These are phyloP conservation scores for Cossypha polioptera DNA, from an alignment of 2,797 vertebrate species.

Conservation along the genomic window DNA sequence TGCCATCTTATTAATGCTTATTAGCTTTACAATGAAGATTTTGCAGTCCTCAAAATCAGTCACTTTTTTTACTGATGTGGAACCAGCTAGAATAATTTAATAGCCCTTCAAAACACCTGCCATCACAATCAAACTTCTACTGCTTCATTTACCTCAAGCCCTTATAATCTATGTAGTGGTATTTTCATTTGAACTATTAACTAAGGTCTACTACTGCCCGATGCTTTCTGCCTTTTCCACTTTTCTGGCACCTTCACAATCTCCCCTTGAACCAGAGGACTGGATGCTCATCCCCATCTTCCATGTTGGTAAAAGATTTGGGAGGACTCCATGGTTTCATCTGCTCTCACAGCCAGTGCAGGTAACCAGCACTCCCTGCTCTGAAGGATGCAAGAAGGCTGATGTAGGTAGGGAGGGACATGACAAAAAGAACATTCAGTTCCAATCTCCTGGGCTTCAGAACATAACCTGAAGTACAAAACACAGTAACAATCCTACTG, in stretches of 20 bases:
- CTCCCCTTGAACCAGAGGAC: background rate
- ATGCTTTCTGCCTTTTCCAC: background rate
- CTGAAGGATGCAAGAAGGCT: background rate
- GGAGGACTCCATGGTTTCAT: background rate
- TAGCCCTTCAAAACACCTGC: background rate
- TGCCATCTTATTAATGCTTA: background rate
- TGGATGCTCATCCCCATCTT: background rate
- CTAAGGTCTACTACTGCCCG: background rate
- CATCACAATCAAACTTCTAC: background rate
- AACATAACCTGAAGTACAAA: background rate
- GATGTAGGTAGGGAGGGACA: background rate
- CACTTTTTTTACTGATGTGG: background rate
- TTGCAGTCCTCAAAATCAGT: background rate
- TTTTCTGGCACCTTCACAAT: background rate
- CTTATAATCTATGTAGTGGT: background rate
- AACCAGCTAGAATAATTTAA: background rate
- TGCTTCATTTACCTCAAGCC: background rate
- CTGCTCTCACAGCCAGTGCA: background rate
- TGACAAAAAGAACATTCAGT: background rate
- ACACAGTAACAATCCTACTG: background rate
- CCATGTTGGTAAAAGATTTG: background rate
- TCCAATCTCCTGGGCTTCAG: background rate
- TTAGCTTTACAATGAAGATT: slow-evolving; percentile 12
- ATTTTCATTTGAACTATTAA: background rate
- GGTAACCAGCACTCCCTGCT: background rate